Base-by-base conservation (phyloP, 2,888 invertebrate species). In the Baccha elongata region DNA sequence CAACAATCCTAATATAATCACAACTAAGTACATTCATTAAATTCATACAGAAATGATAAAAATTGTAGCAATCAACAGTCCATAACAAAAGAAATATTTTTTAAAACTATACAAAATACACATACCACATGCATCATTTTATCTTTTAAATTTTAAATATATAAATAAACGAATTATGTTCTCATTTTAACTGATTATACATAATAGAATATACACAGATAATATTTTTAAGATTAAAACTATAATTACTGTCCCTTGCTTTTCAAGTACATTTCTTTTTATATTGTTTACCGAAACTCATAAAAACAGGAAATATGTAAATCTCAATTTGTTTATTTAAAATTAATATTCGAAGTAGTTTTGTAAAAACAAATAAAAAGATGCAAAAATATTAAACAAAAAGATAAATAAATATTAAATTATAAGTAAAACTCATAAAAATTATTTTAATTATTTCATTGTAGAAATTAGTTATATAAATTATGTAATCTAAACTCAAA, bases 371-470 rank as follows among this genome's bases (percentile, higher is more conserved):
- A n/a, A n/a, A 65, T 64, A 64, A 48, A 64, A 35, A 46, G 29
- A 64, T 19, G 23, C 40, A 48, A 21, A 48, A 21, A 52, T 58
- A 29, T 35, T 58, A 55, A 32, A 60, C 50, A 64, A 8, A 13
- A 50, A 53, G 32, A 60, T 29, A 35, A 52, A 23, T 42, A 15
- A 40, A 52, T 42, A 42, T 58, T 23, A 13, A 37, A 50, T 48
- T 40, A 42, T 37, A 62, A 40, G 35, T 46, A 48, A 65, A 60
- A 60, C n/a, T 29, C 40, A 60, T 44, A n/a, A 17, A 53, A 73
- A 73, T 64, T 42, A 69, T 53, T 62, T 40, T 60, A 17, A 73
- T 80, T 58, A 79, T 73, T 74, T 65, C 48, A 68, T 37, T 64
- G 62, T 80, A 69, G 48, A 42, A 68, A 64, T 64, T 48, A 48